Evolutionary conservation across 1,140 invertebrate species (phyloP), one percentile per base, ranked within the genome.

Genomic region (Rhagoletis zephyria): DNA sequence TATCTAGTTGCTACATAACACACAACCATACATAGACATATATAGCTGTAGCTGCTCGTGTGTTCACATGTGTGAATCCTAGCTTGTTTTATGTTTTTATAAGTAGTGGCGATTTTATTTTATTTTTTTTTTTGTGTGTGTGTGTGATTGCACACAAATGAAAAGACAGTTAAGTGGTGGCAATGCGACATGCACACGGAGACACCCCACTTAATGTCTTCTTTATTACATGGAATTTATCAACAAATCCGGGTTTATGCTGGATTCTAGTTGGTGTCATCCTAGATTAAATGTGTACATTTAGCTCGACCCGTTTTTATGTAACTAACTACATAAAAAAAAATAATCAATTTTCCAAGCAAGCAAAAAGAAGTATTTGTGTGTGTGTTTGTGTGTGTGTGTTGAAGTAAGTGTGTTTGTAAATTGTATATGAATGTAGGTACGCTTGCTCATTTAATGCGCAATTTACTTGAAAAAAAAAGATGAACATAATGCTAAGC

Each of bases 221-320:
- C 74, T 81, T 81, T 81, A 81, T 81, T 81, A 81, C 48, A 81
- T 81, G 74, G 48, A 81, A 81, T 81, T 81, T 51, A 81, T 81
- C 74, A 81, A 12, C 74, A 81, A 81, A 81, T 51, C 74, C 74
- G 16, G 74, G 74, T 59, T 81, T 81, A 48, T 81, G 16, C 74
- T 81, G 74, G 48, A 81, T 81, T 56, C 48, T 81, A 81, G 7
- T 48, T 30, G 48, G 51, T 81, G 74, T 81, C 74, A 81, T 81
- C 74, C 48, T 51, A 81, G 74, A 81, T 81, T 81, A 81, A 81
- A 81, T 59, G 10, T 45, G 67, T 51, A 81, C 74, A 56, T 51
- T 81, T 81, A 56, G 56, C 48, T 81, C 48, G 2, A 7, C 14
- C 45, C 16, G 45, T 81, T 51, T 56, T 12, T 30, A 56, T 67